Percentiles rank a stretch among this genome's conserved stretches.
Conservation (phyloP, 2,113 vertebrate species). For the Cettia cetti region DNA sequence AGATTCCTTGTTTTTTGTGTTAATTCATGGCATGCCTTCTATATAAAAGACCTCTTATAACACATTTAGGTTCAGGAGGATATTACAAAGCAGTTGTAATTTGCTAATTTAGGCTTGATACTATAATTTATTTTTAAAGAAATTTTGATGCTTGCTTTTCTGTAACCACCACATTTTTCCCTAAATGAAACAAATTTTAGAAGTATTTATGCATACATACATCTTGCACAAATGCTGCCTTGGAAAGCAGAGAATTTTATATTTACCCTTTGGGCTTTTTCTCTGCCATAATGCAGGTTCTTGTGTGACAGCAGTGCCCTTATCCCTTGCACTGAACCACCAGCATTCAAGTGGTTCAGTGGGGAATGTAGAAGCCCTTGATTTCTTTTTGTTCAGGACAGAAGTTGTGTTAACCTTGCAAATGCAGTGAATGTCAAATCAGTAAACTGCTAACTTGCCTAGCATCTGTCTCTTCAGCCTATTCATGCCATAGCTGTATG, state of each 20-base stretch:
- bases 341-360: neutral
- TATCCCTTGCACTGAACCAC: neutral
- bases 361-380: neutral
- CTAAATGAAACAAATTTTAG: neutral
- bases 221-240: neutral
- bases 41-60: neutral
- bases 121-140: neutral
- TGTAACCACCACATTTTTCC: neutral
- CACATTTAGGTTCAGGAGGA: neutral
- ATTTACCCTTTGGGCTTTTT: neutral
- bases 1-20: neutral
- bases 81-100: neutral
- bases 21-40: neutral
- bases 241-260: neutral
- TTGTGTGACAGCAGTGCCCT: neutral
- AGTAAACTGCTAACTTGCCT: slow-evolving; percentile 15
- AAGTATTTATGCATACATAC: neutral
- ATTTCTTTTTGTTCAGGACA: neutral
- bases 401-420: slow-evolving; percentile 27
- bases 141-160: neutral
- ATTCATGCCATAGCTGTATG: neutral
- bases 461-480: neutral
- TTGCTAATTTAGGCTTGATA: neutral
- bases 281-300: neutral
- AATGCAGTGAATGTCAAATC: slow-evolving; percentile 12